phyloP scores from a whole-genome alignment of 1,140 invertebrate species.

The Cotesia typhae region DNA sequence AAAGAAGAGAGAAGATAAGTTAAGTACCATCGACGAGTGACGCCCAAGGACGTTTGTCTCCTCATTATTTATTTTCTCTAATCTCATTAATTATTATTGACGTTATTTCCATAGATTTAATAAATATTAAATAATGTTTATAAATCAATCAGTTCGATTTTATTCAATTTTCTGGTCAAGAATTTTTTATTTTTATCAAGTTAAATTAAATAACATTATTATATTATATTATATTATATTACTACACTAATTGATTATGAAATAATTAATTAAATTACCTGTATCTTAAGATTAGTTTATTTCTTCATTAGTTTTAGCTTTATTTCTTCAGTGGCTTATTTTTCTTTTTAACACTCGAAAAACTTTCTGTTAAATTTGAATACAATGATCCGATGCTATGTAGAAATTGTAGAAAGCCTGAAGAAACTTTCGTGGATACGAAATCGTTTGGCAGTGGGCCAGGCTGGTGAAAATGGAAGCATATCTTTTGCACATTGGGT shows the following conservation, averaged over 20 bases:
- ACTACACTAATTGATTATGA: no score
- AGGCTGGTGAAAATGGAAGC: slow-evolving; percentile 63
- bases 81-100: neutral
- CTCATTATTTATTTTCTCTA: slow-evolving; percentile 19
- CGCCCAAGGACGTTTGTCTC: slow-evolving; percentile 33
- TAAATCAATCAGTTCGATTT: no score
- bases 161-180: no score
- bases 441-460: slow-evolving; percentile 54
- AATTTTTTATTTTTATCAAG: no score
- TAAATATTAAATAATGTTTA: no score
- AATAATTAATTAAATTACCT: no score
- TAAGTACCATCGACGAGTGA: slow-evolving; percentile 33
- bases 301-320: no score
- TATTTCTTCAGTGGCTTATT: no score
- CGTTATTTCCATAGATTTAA: neutral
- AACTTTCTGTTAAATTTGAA: slow-evolving; percentile 1
- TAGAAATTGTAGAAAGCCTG: slow-evolving; percentile 29
- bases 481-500: slow-evolving; percentile 54
- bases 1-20: neutral
- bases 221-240: no score
- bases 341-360: no score
- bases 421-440: slow-evolving; percentile 36
- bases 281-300: no score
- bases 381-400: slow-evolving; percentile 6
- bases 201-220: no score